These are phyloP conservation scores for Ectobius pallidus DNA, from an alignment of 2,888 invertebrate species.

Conservation along the genomic window DNA sequence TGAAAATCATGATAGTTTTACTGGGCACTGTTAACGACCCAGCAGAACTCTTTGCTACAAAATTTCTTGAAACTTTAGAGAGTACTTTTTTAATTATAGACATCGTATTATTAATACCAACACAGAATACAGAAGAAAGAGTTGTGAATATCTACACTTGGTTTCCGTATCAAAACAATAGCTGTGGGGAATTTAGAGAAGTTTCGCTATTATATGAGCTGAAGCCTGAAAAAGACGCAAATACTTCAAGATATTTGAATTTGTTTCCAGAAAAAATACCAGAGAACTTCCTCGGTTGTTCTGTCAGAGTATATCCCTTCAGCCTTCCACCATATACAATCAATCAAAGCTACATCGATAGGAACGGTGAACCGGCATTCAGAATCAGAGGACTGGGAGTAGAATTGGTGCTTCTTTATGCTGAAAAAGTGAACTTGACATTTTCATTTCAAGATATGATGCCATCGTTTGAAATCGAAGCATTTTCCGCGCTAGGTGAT, in stretches of 20 bases:
- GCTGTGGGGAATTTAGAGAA: neutral
- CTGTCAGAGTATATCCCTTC: neutral
- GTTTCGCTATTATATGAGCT: neutral
- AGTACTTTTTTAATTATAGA: neutral
- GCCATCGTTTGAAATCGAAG: neutral
- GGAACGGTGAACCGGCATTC: neutral
- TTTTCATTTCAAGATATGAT: neutral
- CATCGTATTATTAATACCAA: neutral
- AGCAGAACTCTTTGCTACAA: neutral
- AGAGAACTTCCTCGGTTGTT: neutral
- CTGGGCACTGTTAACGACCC: neutral
- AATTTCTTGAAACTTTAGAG: neutral
- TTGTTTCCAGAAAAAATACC: neutral
- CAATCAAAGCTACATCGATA: neutral
- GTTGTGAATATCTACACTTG: neutral
- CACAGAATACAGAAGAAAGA: neutral
- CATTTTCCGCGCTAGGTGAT: neutral
- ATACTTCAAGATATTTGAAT: neutral
- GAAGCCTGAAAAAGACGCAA: neutral
- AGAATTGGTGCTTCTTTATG: neutral
- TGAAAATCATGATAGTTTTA: neutral
- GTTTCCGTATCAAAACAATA: neutral
- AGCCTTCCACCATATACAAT: neutral
- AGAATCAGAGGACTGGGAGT: neutral
- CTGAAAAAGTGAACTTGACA: neutral